These are phyloP conservation scores for Conomelus anceps DNA, from an alignment of 2,888 invertebrate species.

Conservation along the genomic window DNA sequence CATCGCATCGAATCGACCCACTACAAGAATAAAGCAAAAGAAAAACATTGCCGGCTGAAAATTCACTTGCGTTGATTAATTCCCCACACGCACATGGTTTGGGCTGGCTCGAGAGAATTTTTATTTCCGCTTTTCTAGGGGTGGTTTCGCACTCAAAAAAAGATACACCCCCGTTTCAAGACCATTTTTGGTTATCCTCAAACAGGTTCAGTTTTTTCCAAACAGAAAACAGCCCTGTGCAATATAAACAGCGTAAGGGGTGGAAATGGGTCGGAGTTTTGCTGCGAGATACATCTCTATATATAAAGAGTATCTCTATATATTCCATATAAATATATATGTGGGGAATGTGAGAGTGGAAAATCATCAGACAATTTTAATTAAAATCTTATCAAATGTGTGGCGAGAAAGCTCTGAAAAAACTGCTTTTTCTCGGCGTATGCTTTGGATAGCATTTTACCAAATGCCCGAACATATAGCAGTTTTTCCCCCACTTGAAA, in stretches of 20 bases:
- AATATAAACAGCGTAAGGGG: not conserved
- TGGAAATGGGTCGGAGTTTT: not conserved
- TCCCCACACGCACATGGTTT: not conserved
- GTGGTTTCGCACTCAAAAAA: not conserved
- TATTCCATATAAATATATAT: too few relatives aligned
- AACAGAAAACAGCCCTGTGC: not conserved
- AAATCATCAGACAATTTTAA: not conserved
- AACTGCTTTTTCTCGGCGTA: not conserved
- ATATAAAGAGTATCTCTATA: not conserved
- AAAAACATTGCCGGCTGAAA: not conserved
- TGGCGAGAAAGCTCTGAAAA: not conserved
- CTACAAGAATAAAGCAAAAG: not conserved
- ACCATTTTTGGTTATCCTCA: not conserved
- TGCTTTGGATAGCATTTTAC: not conserved
- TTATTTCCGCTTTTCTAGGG: not conserved
- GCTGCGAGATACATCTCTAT: not conserved
- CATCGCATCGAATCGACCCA: not conserved
- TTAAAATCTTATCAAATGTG: not conserved
- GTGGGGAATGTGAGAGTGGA: too few relatives aligned
- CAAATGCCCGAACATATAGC: not conserved
- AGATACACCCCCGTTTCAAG: not conserved
- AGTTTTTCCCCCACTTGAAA: not conserved
- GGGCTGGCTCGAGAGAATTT: not conserved
- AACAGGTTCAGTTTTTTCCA: not conserved
- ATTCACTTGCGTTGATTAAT: not conserved